A percentile compares a stretch with the other conserved stretches of the same genome.
Evolutionary conservation across 2,888 invertebrate genomes (phyloP).

Genomic region (Cantharis nigra): DNA sequence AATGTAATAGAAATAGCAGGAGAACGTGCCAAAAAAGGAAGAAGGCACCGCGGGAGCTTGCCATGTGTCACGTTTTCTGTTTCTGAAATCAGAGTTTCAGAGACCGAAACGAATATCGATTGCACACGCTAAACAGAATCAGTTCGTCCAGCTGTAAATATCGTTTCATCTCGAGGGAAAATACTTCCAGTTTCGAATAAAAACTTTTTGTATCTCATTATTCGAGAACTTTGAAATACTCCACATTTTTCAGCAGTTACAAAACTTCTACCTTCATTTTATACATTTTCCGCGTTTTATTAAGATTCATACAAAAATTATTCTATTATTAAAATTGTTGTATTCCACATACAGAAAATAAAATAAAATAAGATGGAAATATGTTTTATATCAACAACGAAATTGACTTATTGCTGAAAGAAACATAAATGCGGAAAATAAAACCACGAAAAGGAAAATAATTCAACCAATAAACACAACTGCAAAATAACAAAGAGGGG

Average conservation of each 20-base stretch:
- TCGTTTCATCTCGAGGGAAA: conserved; percentile 32
- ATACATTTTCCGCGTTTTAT: conserved; percentile 18
- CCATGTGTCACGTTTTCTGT: conserved; percentile 27
- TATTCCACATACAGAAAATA: background rate
- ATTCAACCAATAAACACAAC: background rate
- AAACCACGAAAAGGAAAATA: background rate
- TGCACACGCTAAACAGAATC: conserved; percentile 29
- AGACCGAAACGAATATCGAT: conserved; percentile 28
- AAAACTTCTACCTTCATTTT: conserved; percentile 28
- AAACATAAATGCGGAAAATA: background rate
- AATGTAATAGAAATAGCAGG: conserved; percentile 7
- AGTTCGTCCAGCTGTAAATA: conserved; percentile 33
- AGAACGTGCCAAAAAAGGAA: conserved; percentile 12
- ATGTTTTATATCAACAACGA: background rate
- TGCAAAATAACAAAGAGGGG: background rate
- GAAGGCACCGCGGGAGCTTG: conserved; percentile 20
- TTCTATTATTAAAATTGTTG: background rate
- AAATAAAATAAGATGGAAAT: background rate
- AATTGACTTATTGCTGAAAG: background rate
- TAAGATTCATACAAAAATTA: conserved; percentile 15
- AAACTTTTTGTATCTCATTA: conserved; percentile 43
- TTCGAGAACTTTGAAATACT: conserved; percentile 39
- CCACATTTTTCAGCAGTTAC: conserved; percentile 37
- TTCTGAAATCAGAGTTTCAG: conserved; percentile 27
- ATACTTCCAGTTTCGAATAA: conserved; percentile 37